phyloP scores from a whole-genome alignment of 2,888 invertebrate species.

The Dryococelus australis region DNA sequence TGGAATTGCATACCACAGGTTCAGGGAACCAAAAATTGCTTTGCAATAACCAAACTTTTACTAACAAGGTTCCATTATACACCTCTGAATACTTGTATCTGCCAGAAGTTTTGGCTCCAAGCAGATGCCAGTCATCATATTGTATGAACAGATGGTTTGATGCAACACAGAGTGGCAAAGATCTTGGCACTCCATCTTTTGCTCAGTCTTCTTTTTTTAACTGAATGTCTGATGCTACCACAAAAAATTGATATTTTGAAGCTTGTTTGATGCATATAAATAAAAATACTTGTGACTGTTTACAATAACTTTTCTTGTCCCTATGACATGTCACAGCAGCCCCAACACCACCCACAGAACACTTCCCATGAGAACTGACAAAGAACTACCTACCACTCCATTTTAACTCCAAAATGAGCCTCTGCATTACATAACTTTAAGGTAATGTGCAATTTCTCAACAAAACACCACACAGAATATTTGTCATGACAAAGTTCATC shows the following conservation, averaged over 20 bases:
- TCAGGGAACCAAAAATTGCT: too few species aligned
- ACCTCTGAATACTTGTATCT: not conserved
- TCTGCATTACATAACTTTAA: not conserved
- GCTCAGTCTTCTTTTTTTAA: not conserved
- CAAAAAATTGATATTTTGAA: not conserved
- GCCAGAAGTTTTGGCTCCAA: not conserved
- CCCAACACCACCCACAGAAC: not conserved
- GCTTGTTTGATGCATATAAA: not conserved
- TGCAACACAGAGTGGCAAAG: not conserved
- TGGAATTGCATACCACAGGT: too few species aligned
- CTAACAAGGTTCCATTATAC: too few species aligned
- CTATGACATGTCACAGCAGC: not conserved
- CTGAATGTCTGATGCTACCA: not conserved
- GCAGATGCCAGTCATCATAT: not conserved
- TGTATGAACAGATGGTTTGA: not conserved
- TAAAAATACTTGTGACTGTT: not conserved
- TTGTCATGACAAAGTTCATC: slow-evolving; percentile 3
- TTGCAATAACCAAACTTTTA: too few species aligned
- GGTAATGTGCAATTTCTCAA: not conserved
- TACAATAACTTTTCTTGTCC: not conserved
- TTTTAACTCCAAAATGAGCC: not conserved
- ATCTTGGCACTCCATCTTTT: not conserved
- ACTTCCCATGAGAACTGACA: not conserved
- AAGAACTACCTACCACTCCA: not conserved
- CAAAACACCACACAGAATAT: not conserved